Evolutionary conservation across 2,113 vertebrate species (phyloP), one percentile per base, ranked within the genome.

Genomic region (Astur gentilis): DNA sequence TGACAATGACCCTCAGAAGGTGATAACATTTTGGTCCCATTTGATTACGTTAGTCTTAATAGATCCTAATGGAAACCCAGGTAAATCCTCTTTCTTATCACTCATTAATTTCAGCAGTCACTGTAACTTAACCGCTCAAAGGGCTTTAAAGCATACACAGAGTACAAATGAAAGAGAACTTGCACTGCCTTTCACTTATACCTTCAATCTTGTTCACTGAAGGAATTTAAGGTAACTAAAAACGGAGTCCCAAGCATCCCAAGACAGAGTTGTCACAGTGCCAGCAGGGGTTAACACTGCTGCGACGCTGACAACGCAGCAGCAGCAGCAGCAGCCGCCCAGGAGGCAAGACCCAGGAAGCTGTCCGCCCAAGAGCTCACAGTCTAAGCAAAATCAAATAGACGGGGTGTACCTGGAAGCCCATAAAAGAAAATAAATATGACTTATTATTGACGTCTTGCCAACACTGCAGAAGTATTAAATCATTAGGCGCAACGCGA

Each of bases 31-130:
- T 93, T 96, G 69, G 93, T 94, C 75, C 45, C 45, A 70, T 83
- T 93, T 92, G 89, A 92, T 94, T 95, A 95, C 45, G 89, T 75
- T 89, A 81, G 55, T 64, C 61, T 79, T 95, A 96, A 87, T 47
- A 89, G 70, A 93, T 66, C 69, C 84, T 93, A 94, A 92, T 60
- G 80, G 78, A 88, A 96, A 96, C 58, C 67, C n/a, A 83, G 88
- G 50, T 58, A 89, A 97, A 93, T 88, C 69, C 58, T 83, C 91
- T 85, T 92, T 50, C 64, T 93, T 95, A 93, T 72, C 60, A 58
- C 57, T 88, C 38, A 54, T 76, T 89, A 89, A 84, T 67, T 93
- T 86, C 50, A 73, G 42, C 71, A 94, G 60, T 34, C 13, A 31
- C 60, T 73, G 11, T 61, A 97, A 90, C 83, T 82, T 95, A 75